Conservation (phyloP, 2,113 vertebrate genomes). For the Leucoraja erinaceus region DNA sequence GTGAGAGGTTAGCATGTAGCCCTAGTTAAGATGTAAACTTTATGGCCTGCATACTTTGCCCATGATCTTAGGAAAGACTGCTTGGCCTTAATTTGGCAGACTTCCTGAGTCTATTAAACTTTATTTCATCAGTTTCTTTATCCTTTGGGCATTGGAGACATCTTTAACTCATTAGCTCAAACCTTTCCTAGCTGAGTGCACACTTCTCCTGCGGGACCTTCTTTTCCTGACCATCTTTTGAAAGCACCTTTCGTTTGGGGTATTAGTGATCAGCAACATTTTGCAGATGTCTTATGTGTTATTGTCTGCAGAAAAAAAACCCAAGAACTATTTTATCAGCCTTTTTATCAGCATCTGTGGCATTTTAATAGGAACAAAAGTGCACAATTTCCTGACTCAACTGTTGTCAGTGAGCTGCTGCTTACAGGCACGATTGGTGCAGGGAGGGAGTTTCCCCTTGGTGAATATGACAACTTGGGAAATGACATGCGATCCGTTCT, state of each 20-base stretch:
- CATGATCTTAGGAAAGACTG: slow-evolving; percentile 29
- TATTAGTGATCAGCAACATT: slow-evolving; percentile 17
- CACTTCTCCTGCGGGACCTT: not conserved
- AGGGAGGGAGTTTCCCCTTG: not conserved
- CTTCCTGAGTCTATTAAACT: slow-evolving; percentile 34
- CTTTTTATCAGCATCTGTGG: not conserved
- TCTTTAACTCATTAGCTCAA: slow-evolving; percentile 28
- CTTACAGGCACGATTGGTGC: not conserved
- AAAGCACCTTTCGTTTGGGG: not conserved
- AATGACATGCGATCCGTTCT: not conserved
- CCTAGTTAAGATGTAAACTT: slow-evolving; percentile 6
- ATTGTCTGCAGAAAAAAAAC: not conserved
- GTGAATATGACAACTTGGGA: slow-evolving; percentile 17
- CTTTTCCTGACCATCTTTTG: not conserved
- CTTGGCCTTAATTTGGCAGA: slow-evolving; percentile 23
- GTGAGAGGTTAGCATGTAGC: not conserved
- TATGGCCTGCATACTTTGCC: slow-evolving; percentile 11
- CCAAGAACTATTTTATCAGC: slow-evolving; percentile 3
- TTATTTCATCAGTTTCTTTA: slow-evolving; percentile 28
- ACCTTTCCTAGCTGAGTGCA: slow-evolving; percentile 11
- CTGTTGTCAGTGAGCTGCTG: not conserved
- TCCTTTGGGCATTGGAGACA: slow-evolving; percentile 30
- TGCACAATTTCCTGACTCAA: slow-evolving; percentile 6
- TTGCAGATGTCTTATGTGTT: slow-evolving; percentile 23
- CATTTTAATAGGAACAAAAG: not conserved